Percentiles rank a stretch among this genome's conserved stretches.
Evolutionary conservation across 2,113 vertebrate species (phyloP).

Genomic region (Poeciliopsis turrubarensis): DNA sequence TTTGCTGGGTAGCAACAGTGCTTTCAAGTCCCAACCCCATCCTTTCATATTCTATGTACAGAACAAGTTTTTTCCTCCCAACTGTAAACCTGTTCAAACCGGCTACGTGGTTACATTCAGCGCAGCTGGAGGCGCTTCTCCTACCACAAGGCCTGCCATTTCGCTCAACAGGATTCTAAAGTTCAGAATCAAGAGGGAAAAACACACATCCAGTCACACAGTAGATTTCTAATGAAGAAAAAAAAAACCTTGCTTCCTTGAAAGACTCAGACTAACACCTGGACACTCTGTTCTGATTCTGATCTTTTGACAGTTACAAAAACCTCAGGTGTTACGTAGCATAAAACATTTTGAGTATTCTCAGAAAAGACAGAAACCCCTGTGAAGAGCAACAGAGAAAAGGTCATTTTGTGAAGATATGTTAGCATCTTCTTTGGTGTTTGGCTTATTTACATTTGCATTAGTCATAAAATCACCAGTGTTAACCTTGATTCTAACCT

Average conservation of each 20-base stretch:
- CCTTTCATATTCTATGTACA: neutral
- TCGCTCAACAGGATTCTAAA: conserved; percentile 24
- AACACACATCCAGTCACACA: neutral
- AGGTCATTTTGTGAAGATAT: no score
- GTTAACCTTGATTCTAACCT: neutral
- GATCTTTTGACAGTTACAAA: neutral
- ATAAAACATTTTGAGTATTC: neutral
- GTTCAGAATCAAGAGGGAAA: neutral
- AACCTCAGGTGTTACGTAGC: neutral
- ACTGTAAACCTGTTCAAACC: conserved; percentile 59
- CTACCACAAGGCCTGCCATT: conserved; percentile 2
- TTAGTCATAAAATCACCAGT: neutral
- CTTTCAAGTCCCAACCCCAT: conserved; percentile 2
- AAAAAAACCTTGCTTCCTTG: neutral
- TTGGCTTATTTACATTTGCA: neutral
- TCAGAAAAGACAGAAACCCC: neutral
- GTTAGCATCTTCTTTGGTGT: no score
- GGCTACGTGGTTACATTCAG: conserved; percentile 26
- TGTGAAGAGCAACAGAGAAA: no score
- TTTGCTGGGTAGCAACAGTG: neutral
- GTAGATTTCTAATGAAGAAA: neutral
- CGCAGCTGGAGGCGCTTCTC: conserved; percentile 24
- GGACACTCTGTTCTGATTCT: neutral
- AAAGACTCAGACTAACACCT: neutral
- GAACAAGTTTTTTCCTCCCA: neutral